Evolutionary conservation across 2,888 invertebrate species (phyloP).

Genomic region (Lingula anatina): DNA sequence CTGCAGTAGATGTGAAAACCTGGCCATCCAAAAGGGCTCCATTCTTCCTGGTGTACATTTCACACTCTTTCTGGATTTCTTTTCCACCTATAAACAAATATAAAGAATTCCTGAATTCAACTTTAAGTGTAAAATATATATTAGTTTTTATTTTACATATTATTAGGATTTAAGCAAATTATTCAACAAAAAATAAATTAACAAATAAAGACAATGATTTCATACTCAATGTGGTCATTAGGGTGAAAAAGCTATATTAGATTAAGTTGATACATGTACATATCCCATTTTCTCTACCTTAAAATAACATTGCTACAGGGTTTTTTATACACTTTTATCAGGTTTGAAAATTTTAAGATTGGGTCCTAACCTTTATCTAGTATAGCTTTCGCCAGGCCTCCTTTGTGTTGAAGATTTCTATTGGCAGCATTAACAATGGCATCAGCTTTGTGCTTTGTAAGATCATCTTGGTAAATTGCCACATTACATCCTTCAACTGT

Average conservation of each 20-base stretch:
- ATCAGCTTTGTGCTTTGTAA: conserved; percentile 19
- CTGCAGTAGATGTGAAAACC: conserved; percentile 17
- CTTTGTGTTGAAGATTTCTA: conserved; percentile 20
- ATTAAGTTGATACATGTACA: too few relatives aligned
- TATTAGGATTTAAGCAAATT: too few relatives aligned
- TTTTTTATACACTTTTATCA: too few relatives aligned
- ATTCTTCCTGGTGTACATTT: conserved; percentile 11
- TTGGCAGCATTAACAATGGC: conserved; percentile 31
- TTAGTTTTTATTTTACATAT: too few relatives aligned
- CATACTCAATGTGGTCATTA: too few relatives aligned
- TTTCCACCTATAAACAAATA: conserved; percentile 18
- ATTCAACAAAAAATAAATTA: too few relatives aligned
- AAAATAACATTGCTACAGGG: too few relatives aligned
- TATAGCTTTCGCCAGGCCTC: conserved; percentile 25
- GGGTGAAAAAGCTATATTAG: too few relatives aligned
- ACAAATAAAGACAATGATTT: too few relatives aligned
- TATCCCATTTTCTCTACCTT: too few relatives aligned
- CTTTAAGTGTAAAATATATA: too few relatives aligned
- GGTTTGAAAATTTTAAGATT: too few relatives aligned
- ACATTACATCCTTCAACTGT: conserved; percentile 10
- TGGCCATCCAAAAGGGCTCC: conserved; percentile 17
- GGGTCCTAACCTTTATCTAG: conserved; percentile 27
- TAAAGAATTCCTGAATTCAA: background rate
- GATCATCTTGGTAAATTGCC: conserved; percentile 18
- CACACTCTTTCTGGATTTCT: conserved; percentile 21